These are phyloP conservation scores for Syndactyla subalaris DNA, from an alignment of 2,797 vertebrate species.

Conservation along the genomic window DNA sequence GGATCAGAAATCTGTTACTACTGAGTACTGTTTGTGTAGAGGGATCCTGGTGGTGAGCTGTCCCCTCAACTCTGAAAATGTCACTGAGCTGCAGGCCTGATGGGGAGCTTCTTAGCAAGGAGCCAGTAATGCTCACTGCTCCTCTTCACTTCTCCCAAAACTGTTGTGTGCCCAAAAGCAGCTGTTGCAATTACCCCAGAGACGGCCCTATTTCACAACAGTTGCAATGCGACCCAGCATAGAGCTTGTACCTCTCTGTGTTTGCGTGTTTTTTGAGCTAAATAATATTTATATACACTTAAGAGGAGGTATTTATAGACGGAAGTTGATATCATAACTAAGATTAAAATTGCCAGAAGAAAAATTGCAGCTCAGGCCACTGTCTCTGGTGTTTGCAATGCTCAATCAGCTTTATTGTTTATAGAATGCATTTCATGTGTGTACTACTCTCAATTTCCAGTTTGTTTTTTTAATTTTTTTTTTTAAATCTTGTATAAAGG, in stretches of 20 bases:
- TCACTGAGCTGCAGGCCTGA: background rate
- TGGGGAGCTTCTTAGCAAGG: background rate
- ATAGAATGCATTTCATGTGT: background rate
- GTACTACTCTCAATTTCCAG: background rate
- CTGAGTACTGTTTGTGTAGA: background rate
- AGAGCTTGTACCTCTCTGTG: background rate
- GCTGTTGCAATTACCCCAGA: background rate
- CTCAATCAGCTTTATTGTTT: background rate
- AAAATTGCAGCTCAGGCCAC: background rate
- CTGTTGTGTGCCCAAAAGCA: background rate
- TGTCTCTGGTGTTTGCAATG: background rate
- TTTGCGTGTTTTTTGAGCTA: background rate
- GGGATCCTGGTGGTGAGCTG: background rate
- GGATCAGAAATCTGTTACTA: background rate
- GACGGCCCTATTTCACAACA: background rate
- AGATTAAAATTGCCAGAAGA: background rate
- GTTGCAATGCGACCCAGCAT: too few species aligned
- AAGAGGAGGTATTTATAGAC: background rate
- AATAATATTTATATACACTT: background rate
- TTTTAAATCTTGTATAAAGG: background rate
- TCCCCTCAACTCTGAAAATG: background rate
- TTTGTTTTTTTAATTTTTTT: background rate
- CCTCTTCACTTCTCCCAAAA: background rate
- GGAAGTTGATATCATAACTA: background rate
- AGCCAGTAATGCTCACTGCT: background rate